Base-by-base conservation (phyloP, 2,888 invertebrate genomes). In the Cephus rjabovi region DNA sequence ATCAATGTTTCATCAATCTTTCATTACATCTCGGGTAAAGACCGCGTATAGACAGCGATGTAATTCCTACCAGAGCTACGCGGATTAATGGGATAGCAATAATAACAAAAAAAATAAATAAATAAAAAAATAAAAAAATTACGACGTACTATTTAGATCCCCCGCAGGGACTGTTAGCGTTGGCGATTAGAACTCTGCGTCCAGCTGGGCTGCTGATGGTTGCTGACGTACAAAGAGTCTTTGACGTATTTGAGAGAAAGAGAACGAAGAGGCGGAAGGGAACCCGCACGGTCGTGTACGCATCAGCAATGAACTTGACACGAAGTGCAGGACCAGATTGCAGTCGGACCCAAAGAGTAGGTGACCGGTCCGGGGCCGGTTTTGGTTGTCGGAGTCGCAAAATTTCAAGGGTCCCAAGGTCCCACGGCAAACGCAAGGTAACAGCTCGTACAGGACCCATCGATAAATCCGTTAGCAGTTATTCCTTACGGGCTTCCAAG, bases 221-320 rank as follows among this genome's bases (percentile, higher is more conserved):
- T 78, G 81, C 69, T 83, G 83, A 83, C 83, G 83, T 80, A 81
- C 75, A 80, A 80, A 79, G 78, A 79, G 70, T 75, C 77, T 83
- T 83, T 81, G 80, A 81, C 74, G 74, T 23, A 30, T 37, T 74
- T 30, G 3, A 35, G 74, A 33, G 74, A 74, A 34, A 12, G 35
- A 74, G 74, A 74, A 35, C n/a, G 23, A 76, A 15, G 71, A 11
- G 34, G n/a, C n/a, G n/a, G 68, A 40, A 12, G n/a, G 68, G 31
- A 9, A 23, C 31, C 31, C 12, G 12, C 12, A 9, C 71, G 71
- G 31, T 31, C 31, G 31, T 23, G 71, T 4, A 33, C 31, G 84
- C 83, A 56, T 56, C 23, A 83, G 83, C 86, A 85, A 81, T 86
- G 86, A 86, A 86, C 86, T 86, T 86, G 86, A 86, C 85, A 85